Base-by-base conservation (phyloP, 1,140 invertebrate species). In the Drosophila jambulina region DNA sequence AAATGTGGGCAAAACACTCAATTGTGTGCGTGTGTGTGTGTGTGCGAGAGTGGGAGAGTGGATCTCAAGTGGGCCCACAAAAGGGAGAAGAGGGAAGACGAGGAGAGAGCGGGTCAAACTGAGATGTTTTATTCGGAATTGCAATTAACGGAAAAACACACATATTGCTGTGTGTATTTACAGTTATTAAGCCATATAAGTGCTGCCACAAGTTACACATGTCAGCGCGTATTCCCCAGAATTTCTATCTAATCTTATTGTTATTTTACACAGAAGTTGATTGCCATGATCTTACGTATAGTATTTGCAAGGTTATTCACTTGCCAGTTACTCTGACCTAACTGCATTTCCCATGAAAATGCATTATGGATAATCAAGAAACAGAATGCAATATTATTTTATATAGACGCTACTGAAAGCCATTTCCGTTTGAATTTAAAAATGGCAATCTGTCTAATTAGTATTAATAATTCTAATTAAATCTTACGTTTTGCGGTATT, bases 1-100 rank as follows among this genome's bases (percentile, higher is more conserved):
- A 91, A 90, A 90, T 90, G 85, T 90, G 85, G 78, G 67, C 85
- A 91, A 91, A 90, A 91, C 78, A 88, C 75, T 85, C 67, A 88
- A 90, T 83, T 87, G 64, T 80, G 19, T 51, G 46, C 29, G 46
- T 46, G 68, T 61, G 45, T 34, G 49, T 58, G 43, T 64, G n/a
- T 65, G 10, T 3, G 46, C 17, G 27, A 6, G 46, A 19, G 25
- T 49, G 25, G 7, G 51, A 36, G 59, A 80, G 71, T 65, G 54
- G 51, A 45, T 71, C 68, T 70, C 71, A 48, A 67, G 75, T 77
- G 75, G 75, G 53, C 19, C 27, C 12, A 23, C 42, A 34, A 54
- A 34, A 54, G 51, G 32, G 15, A 56, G 53, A 23, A 6, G 27
- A 65, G 7, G 34, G 34, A 2, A n/a, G 12, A 2, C 8, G 1